Base-by-base conservation (phyloP, 2,113 vertebrate species). In the Micromys minutus region DNA sequence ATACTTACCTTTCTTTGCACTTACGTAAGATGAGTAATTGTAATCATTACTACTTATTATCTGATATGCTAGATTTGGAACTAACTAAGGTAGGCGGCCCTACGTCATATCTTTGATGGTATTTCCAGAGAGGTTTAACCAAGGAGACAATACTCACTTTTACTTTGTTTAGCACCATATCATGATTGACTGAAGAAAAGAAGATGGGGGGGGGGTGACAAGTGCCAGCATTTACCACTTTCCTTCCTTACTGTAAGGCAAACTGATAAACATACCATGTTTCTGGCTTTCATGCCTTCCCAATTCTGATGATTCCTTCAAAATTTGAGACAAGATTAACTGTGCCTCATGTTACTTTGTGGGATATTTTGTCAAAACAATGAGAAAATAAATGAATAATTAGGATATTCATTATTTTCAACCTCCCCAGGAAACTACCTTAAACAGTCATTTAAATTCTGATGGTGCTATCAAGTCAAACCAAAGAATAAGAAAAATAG, bases 401-500 rank as follows among this genome's bases (percentile, higher is more conserved):
- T 57, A 39, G 4, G 11, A 22, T 57, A 59, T n/a, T 26, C 15
- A 29, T 61, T 83, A 29, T 83, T 61, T 39, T n/a, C 36, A 57
- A 81, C 52, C 21, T 81, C 57, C n/a, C 29, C 42, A 63, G 10
- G n/a, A 63, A 59, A 11, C 80, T 26, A 81, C 79, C 52, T 57
- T 85, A 86, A 91, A 74, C 19, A 57, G 4, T 42, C 36, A 16
- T 9, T 89, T 84, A 94, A 94, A 24, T 89, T 93, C 42, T 87
- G 83, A 75, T n/a, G 65, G n/a, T 79, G 55, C 63, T 52, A 92
- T 45, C 21, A 89, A 93, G 75, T 5, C 47, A 57, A 93, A 69
- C 7, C 1, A 71, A 85, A 95, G 55, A n/a, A 55, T 36, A 10
- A 95, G 10, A 83, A 85, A 94, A 84, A 45, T 55, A 21, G 84